Conservation (phyloP, 2,797 vertebrate genomes). For the Astyanax mexicanus region DNA sequence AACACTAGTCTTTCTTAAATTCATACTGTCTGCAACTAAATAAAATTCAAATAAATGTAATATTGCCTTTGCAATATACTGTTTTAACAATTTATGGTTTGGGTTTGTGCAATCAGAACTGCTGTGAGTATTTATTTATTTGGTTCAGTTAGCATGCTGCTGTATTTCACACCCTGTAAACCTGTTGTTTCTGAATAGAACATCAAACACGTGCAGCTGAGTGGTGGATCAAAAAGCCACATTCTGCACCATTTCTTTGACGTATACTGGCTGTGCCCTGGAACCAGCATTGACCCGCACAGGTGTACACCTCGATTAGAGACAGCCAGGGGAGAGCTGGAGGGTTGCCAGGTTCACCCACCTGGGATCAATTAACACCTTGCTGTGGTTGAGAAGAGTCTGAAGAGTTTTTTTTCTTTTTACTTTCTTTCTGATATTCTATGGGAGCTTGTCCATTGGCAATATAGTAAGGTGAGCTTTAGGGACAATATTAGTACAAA, state of each 20-base stretch:
- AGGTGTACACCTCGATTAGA: neutral
- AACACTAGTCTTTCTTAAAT: too few species aligned
- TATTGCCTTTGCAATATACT: too few species aligned
- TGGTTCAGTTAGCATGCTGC: neutral
- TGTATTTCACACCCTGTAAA: neutral
- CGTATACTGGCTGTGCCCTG: neutral
- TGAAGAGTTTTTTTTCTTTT: neutral
- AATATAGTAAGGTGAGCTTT: neutral
- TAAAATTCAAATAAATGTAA: too few species aligned
- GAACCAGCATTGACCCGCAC: constrained; percentile 3
- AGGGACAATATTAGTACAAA: too few species aligned
- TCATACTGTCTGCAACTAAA: too few species aligned
- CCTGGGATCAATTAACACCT: neutral
- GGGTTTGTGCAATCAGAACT: too few species aligned
- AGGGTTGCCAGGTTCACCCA: neutral
- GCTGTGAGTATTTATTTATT: too few species aligned
- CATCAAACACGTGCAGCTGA: neutral
- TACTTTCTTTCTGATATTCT: neutral
- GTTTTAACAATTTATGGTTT: too few species aligned
- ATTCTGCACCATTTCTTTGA: neutral
- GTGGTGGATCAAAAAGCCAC: neutral
- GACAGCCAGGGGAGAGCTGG: neutral
- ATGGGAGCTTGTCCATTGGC: neutral
- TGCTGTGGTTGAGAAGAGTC: neutral
- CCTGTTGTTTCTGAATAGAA: neutral